Evolutionary conservation across 2,888 invertebrate genomes (phyloP).

Genomic region (Galerucella nymphaeae): DNA sequence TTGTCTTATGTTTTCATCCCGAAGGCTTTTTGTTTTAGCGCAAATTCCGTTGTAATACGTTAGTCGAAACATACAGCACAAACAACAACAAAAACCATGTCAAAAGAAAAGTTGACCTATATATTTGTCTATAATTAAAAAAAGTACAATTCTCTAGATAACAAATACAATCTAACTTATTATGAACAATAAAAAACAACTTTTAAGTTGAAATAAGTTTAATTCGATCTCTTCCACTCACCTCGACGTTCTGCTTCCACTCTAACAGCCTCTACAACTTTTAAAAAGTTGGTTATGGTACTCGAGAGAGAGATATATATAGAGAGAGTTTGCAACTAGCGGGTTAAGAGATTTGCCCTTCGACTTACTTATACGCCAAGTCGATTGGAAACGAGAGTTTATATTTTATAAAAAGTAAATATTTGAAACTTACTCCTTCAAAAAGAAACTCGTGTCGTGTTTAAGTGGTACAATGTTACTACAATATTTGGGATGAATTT

Average conservation of each 20-base stretch:
- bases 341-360: slow-evolving; percentile 32
- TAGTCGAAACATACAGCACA: not conserved
- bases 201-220: slow-evolving; percentile 39
- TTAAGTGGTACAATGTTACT: not conserved
- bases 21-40: slow-evolving; percentile 6
- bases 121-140: too few species aligned
- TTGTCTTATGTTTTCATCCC: slow-evolving; percentile 35
- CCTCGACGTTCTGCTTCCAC: slow-evolving; percentile 31
- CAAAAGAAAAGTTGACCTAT: too few species aligned
- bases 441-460: not conserved
- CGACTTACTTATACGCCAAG: slow-evolving; percentile 22
- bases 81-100: not conserved
- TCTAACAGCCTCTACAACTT: slow-evolving; percentile 38
- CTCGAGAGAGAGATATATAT: slow-evolving; percentile 30
- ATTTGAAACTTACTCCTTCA: slow-evolving; percentile 8
- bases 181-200: too few species aligned
- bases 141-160: too few species aligned
- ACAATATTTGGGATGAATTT: not conserved
- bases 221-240: slow-evolving; percentile 31
- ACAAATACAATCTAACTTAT: too few species aligned
- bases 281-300: slow-evolving; percentile 37
- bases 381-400: slow-evolving; percentile 26
- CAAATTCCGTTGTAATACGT: not conserved
- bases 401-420: slow-evolving; percentile 29
- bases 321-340: slow-evolving; percentile 33